Percentiles rank a stretch among this genome's conserved stretches.
Conservation (phyloP, 1,140 invertebrate genomes). For the Pseudomyrmex sp. region DNA sequence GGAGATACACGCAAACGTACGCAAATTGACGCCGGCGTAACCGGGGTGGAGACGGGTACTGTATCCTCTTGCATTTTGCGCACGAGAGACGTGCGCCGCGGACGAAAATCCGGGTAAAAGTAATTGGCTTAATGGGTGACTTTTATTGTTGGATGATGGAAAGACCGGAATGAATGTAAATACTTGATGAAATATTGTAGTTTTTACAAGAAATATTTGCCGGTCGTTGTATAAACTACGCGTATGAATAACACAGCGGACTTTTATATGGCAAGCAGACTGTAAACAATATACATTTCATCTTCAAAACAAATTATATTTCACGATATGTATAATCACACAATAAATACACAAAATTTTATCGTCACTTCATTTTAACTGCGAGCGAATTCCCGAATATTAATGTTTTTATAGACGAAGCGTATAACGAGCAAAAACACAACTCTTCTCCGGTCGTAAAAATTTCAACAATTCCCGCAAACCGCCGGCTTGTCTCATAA, state of each 20-base stretch:
- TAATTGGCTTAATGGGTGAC: conserved; percentile 52
- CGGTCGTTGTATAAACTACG: conserved; percentile 12
- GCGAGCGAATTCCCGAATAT: background rate
- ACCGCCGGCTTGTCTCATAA: conserved; percentile 13
- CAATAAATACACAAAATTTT: background rate
- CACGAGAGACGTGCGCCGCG: background rate
- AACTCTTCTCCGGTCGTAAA: background rate
- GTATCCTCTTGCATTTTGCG: conserved; percentile 33
- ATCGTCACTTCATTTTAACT: background rate
- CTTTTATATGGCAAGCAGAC: conserved; percentile 24
- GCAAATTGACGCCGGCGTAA: conserved; percentile 44
- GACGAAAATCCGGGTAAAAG: conserved; percentile 42
- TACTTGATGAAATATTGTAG: conserved; percentile 42
- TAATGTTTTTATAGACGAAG: conserved; percentile 14
- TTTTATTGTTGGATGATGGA: conserved; percentile 47
- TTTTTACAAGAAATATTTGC: conserved; percentile 27
- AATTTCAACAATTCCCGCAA: conserved; percentile 44
- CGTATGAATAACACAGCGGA: conserved; percentile 20
- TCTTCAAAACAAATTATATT: background rate
- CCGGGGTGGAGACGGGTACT: conserved; percentile 44
- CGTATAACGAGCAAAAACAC: background rate
- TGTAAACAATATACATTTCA: background rate
- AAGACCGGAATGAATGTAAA: conserved; percentile 17
- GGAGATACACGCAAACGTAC: conserved; percentile 13
- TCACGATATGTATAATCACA: background rate